Evolutionary conservation across 2,888 invertebrate genomes (phyloP).

Genomic region (Rutpela maculata): DNA sequence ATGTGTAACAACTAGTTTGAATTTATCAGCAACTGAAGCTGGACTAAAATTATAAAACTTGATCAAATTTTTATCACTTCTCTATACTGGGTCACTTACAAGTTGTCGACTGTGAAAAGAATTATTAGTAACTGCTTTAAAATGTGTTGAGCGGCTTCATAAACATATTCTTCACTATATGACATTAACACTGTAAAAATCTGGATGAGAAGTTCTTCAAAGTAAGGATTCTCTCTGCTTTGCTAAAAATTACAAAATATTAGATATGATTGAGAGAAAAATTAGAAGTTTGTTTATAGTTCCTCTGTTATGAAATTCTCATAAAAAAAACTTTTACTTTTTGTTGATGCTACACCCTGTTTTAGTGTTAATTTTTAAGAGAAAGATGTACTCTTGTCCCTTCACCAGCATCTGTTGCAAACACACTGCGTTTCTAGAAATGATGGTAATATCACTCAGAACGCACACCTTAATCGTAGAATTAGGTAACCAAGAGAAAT

Average conservation of each 20-base stretch:
- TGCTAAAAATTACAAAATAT: constrained; percentile 41
- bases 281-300: too few relatives aligned
- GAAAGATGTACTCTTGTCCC: too few relatives aligned
- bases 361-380: too few relatives aligned
- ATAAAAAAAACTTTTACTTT: too few relatives aligned
- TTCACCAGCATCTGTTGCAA: too few relatives aligned
- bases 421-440: too few relatives aligned
- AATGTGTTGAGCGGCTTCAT: constrained; percentile 39
- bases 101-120: constrained; percentile 39
- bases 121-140: constrained; percentile 44
- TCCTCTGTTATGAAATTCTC: too few relatives aligned
- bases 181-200: constrained; percentile 46
- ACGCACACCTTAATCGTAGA: too few relatives aligned
- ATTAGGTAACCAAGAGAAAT: too few relatives aligned
- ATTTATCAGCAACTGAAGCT: constrained; percentile 24
- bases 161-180: constrained; percentile 42
- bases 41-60: constrained; percentile 37
- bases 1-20: constrained; percentile 43
- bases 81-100: constrained; percentile 40
- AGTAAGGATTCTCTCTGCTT: constrained; percentile 43
- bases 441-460: too few relatives aligned
- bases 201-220: constrained; percentile 43
- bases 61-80: neutral
- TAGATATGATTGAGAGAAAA: neutral
- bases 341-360: too few relatives aligned